These are phyloP conservation scores for Phasia obesa DNA, from an alignment of 2,888 invertebrate species.

Conservation along the genomic window DNA sequence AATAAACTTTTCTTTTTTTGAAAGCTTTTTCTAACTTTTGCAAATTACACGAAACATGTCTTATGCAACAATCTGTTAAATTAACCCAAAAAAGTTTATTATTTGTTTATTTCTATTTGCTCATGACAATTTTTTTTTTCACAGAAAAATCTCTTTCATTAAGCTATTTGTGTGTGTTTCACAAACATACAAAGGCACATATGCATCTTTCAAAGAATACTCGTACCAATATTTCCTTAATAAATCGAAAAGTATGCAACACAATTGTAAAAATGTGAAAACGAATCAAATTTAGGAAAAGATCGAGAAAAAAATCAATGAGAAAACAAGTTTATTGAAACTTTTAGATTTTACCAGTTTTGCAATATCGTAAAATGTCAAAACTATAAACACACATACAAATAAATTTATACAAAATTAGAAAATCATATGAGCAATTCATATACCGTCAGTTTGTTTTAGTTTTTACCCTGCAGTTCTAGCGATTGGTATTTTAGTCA, in stretches of 20 bases:
- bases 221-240: too few species aligned
- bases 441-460: not conserved
- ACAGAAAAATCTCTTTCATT: conserved; percentile 10
- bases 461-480: not conserved
- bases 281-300: not conserved
- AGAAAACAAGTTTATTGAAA: conserved; percentile 51
- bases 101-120: not conserved
- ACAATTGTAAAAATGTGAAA: not conserved
- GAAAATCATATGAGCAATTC: not conserved
- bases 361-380: conserved; percentile 23
- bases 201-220: too few species aligned
- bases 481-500: too few species aligned
- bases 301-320: conserved; percentile 7
- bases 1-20: too few species aligned
- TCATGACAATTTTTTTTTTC: conserved; percentile 10
- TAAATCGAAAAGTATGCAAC: too few species aligned
- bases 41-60: not conserved
- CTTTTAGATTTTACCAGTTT: conserved; percentile 47
- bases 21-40: not conserved
- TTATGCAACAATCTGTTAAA: not conserved
- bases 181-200: not conserved
- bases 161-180: not conserved
- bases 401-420: not conserved
- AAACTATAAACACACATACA: not conserved
- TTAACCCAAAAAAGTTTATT: not conserved